phyloP scores from a whole-genome alignment of 2,113 vertebrate species.

The Rhagologus leucostigma region DNA sequence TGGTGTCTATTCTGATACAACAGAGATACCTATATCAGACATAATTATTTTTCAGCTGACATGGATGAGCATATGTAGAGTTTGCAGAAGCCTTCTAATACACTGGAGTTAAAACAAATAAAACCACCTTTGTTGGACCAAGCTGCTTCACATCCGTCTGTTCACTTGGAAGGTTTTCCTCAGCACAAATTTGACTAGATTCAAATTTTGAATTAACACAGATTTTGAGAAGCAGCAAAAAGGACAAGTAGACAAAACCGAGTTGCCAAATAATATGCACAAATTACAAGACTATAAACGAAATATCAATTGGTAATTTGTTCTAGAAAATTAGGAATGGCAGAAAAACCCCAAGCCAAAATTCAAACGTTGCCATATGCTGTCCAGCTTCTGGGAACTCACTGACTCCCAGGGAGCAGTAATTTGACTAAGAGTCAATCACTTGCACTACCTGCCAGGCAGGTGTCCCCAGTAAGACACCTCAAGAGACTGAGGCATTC shows the following conservation, averaged over 20 bases:
- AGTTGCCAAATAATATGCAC: background rate
- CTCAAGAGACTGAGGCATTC: background rate
- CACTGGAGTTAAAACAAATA: background rate
- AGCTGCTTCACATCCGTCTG: background rate
- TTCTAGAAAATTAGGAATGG: background rate
- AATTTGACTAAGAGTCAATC: background rate
- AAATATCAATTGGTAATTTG: background rate
- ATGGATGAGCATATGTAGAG: background rate
- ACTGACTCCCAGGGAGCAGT: background rate
- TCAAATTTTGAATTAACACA: background rate
- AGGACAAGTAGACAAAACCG: background rate
- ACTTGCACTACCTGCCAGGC: background rate
- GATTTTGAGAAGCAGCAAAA: background rate
- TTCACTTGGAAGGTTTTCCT: conserved; percentile 5
- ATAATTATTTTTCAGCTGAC: background rate
- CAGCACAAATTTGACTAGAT: background rate
- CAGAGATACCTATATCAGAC: background rate
- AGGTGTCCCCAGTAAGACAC: background rate
- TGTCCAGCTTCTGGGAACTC: background rate
- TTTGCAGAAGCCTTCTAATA: background rate
- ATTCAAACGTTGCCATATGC: background rate
- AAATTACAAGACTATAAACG: background rate
- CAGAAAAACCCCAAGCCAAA: background rate
- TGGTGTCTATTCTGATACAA: background rate
- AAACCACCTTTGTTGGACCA: background rate